These are phyloP conservation scores for Esox masquinongy DNA, from an alignment of 2,797 vertebrate genomes.

Conservation along the genomic window DNA sequence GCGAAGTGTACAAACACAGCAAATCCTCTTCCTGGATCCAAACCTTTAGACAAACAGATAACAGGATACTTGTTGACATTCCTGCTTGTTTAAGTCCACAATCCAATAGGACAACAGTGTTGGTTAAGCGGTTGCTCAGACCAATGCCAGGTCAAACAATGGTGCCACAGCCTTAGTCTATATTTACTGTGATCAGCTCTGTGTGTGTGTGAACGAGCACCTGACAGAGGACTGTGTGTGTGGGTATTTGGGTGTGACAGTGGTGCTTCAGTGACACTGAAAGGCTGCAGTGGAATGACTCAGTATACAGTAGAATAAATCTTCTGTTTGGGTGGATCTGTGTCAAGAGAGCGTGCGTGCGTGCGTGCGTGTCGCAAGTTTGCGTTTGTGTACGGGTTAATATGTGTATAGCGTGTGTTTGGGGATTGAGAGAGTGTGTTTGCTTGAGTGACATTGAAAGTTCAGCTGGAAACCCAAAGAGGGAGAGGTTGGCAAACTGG, in stretches of 20 bases:
- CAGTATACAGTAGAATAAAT: neutral
- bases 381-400: neutral
- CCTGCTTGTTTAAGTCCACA: neutral
- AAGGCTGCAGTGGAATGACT: slow-evolving; percentile 21
- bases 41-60: neutral
- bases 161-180: slow-evolving; percentile 42
- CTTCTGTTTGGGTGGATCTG: slow-evolving; percentile 8
- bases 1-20: neutral
- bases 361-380: neutral
- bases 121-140: slow-evolving; percentile 23
- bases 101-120: neutral
- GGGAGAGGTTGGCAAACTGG: slow-evolving; percentile 44
- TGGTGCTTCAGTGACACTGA: slow-evolving; percentile 51
- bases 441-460: slow-evolving; percentile 30
- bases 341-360: neutral
- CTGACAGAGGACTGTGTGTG: neutral
- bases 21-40: neutral
- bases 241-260: slow-evolving; percentile 45
- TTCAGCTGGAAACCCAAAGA: slow-evolving; percentile 17
- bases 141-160: slow-evolving; percentile 48
- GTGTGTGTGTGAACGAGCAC: slow-evolving; percentile 33
- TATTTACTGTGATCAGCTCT: slow-evolving; percentile 59
- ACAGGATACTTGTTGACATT: slow-evolving; percentile 7
- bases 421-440: slow-evolving; percentile 32
- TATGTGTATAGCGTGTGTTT: slow-evolving; percentile 1